Conservation (phyloP, 1,140 invertebrate species). For the Zaprionus tsacasi region DNA sequence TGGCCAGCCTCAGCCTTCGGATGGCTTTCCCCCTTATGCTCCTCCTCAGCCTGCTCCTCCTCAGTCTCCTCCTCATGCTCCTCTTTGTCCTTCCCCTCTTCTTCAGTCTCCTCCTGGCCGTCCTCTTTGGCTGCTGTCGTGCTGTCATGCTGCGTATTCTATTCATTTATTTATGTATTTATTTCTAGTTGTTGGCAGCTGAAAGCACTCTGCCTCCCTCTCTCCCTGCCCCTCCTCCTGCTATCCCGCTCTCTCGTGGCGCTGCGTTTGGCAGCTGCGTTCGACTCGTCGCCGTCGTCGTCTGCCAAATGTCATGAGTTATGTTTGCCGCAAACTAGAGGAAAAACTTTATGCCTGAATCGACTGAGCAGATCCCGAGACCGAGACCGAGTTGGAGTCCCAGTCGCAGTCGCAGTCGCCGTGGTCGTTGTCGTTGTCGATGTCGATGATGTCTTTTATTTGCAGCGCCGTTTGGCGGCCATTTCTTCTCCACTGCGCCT, state of each 20-base stretch:
- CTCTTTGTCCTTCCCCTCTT: background rate
- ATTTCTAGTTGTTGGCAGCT: conserved; percentile 58
- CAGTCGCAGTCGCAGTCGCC: background rate
- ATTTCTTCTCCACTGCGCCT: conserved; percentile 77
- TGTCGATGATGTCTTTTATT: conserved; percentile 47
- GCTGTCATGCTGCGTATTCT: conserved; percentile 59
- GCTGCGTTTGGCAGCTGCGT: conserved; percentile 70
- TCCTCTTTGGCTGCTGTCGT: conserved; percentile 17
- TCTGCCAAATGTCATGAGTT: conserved; percentile 73
- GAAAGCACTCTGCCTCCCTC: background rate
- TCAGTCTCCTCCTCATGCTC: no score
- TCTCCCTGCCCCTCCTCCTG: background rate
- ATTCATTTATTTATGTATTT: conserved; percentile 67
- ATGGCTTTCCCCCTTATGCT: no score
- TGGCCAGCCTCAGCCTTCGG: conserved; percentile 1
- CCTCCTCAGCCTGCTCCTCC: background rate
- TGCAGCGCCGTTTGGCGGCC: conserved; percentile 55
- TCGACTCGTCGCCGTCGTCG: conserved; percentile 28
- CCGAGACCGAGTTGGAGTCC: background rate
- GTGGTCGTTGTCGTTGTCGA: conserved; percentile 23
- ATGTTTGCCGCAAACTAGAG: conserved; percentile 54
- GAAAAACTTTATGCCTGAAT: conserved; percentile 34
- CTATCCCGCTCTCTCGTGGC: conserved; percentile 14
- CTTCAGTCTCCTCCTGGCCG: no score
- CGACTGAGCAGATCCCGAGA: conserved; percentile 1